phyloP scores from a whole-genome alignment of 2,797 vertebrate genomes.

The Hirundo rustica region DNA sequence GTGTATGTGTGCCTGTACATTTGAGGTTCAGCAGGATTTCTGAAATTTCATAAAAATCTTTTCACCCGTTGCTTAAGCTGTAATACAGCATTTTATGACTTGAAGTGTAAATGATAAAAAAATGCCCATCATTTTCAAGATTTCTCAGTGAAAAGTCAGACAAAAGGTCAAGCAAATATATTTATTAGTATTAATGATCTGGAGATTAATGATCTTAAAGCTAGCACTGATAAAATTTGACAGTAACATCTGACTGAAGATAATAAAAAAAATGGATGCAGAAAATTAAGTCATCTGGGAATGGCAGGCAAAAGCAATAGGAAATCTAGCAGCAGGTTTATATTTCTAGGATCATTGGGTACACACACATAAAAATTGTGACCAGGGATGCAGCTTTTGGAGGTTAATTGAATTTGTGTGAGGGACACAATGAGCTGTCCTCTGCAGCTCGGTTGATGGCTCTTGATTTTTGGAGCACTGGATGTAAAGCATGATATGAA shows the following conservation, averaged over 20 bases:
- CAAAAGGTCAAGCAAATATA: background rate
- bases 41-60: background rate
- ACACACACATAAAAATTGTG: background rate
- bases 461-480: background rate
- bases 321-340: background rate
- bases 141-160: background rate
- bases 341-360: background rate
- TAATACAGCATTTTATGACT: background rate
- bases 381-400: background rate
- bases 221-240: background rate
- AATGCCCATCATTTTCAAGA: background rate
- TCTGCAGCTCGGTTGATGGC: background rate
- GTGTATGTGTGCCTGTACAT: rapidly evolving
- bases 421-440: background rate
- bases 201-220: background rate
- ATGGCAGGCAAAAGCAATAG: background rate
- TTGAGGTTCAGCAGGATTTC: background rate
- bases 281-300: background rate
- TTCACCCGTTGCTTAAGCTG: background rate
- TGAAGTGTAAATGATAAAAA: background rate
- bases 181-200: background rate
- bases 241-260: background rate
- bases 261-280: background rate
- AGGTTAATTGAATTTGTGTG: background rate
- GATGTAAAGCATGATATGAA: background rate